Base-by-base conservation (phyloP, 1,140 invertebrate species). In the Plodia interpunctella region DNA sequence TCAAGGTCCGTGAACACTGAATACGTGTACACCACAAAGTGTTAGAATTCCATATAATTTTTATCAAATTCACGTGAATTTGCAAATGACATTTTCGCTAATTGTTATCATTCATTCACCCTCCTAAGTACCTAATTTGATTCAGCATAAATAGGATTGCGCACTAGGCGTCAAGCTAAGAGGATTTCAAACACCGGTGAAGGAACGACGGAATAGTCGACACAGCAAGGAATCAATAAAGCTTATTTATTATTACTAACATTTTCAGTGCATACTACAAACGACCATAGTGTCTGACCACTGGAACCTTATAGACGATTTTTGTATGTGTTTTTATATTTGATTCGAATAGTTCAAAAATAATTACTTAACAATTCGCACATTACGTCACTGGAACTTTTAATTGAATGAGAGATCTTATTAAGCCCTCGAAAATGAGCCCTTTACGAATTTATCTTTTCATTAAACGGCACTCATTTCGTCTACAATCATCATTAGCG, bases 401-500 rank as follows among this genome's bases (percentile, higher is more conserved):
- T 44, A 44, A 44, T 44, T 44, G 38, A 44, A 10, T 3, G n/a
- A 1, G n/a, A 25, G 57, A 52, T 52, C 52, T 54, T 52, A 55
- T 66, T 66, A 66, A 60, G 55, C 49, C 5, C 19, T 57, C 56
- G 58, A 66, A 65, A 60, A 61, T 61, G 60, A 70, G 66, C 65
- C 67, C 68, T 74, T 78, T 64, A 72, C 67, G 63, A 73, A 76
- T 81, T 78, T 69, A 78, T 70, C 66, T 63, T 60, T 71, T 69
- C 67, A 78, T 79, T 76, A 76, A 68, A 65, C 57, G 59, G 57
- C 55, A 61, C 68, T 78, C 68, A 74, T 77, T 74, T 62, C 62
- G 53, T 60, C 59, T 58, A 73, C 72, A 74, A 78, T 76, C 71
- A 72, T 80, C 78, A 78, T 81, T 81, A 81, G 68, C 51, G 66